These are phyloP conservation scores for Triplophysa siluroides DNA, from an alignment of 2,113 vertebrate genomes.

Conservation along the genomic window DNA sequence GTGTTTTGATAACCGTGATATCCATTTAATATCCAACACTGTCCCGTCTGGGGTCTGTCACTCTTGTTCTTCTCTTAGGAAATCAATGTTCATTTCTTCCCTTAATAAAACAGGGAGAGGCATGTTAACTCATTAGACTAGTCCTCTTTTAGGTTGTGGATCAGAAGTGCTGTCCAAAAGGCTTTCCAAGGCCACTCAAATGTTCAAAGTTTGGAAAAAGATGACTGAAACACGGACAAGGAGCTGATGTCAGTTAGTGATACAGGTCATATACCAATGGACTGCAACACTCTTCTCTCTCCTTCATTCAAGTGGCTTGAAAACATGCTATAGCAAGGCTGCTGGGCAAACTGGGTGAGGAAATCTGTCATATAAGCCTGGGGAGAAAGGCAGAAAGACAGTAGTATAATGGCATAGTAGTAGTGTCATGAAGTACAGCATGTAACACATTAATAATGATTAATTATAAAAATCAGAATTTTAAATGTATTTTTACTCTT, in stretches of 20 bases:
- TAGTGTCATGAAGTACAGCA: no score
- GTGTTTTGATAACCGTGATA: background rate
- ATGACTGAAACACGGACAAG: conserved; percentile 46
- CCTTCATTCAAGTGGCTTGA: conserved; percentile 92
- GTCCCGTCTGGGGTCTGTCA: conserved; percentile 16
- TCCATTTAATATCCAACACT: background rate
- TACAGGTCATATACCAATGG: conserved; percentile 84
- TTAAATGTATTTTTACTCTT: no score
- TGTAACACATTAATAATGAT: no score
- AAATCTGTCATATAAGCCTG: conserved; percentile 97
- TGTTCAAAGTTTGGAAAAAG: conserved; percentile 30
- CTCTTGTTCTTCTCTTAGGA: conserved; percentile 22
- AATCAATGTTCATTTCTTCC: conserved; percentile 4
- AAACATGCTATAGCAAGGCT: conserved; percentile 95
- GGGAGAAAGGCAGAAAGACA: conserved; percentile 28
- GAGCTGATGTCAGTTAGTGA: conserved; percentile 42
- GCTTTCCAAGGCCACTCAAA: conserved; percentile 24
- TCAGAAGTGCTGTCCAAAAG: conserved; percentile 1
- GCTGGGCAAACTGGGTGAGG: conserved; percentile 95
- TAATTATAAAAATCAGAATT: no score
- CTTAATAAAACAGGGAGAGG: conserved; percentile 14
- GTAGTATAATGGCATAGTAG: background rate
- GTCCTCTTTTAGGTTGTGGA: conserved; percentile 20
- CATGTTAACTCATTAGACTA: conserved; percentile 12
- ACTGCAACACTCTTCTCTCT: conserved; percentile 89